These are phyloP conservation scores for Tragelaphus oryx DNA, from an alignment of 2,797 vertebrate genomes.

Conservation along the genomic window DNA sequence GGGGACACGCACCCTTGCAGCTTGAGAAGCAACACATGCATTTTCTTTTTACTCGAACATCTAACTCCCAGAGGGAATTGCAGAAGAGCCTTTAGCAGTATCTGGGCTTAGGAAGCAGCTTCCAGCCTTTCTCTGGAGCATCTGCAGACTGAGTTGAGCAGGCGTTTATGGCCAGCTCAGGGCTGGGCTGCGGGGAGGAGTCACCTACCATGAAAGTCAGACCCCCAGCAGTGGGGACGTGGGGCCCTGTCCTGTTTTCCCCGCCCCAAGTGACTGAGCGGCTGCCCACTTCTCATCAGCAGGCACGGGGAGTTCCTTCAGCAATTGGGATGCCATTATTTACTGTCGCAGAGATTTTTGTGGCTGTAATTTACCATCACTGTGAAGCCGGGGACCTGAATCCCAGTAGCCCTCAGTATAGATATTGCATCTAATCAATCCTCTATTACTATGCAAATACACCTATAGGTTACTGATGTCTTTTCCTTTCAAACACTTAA, in stretches of 20 bases:
- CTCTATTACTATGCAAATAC: conserved; percentile 77
- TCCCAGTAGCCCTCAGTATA: conserved; percentile 62
- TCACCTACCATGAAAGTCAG: neutral
- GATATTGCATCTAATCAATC: conserved; percentile 75
- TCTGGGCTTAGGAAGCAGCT: conserved; percentile 30
- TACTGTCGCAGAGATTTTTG: conserved; percentile 57
- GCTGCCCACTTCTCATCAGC: neutral
- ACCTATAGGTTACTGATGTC: conserved; percentile 67
- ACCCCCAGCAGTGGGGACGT: neutral
- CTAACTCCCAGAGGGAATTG: conserved; percentile 16
- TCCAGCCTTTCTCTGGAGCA: neutral
- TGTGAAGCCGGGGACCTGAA: conserved; percentile 45
- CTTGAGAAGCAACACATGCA: neutral
- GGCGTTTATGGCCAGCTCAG: neutral
- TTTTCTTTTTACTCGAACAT: neutral
- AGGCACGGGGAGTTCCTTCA: conserved; percentile 28
- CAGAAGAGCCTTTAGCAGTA: neutral
- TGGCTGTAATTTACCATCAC: conserved; percentile 63
- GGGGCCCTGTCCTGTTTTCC: neutral
- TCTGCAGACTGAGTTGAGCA: neutral
- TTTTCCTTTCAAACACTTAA: conserved; percentile 72
- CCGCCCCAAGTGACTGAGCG: neutral
- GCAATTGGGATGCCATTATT: conserved; percentile 52
- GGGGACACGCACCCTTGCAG: neutral
- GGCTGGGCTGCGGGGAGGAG: neutral